These are phyloP conservation scores for Dendrolimus houi DNA, from an alignment of 2,888 invertebrate species.

Conservation along the genomic window DNA sequence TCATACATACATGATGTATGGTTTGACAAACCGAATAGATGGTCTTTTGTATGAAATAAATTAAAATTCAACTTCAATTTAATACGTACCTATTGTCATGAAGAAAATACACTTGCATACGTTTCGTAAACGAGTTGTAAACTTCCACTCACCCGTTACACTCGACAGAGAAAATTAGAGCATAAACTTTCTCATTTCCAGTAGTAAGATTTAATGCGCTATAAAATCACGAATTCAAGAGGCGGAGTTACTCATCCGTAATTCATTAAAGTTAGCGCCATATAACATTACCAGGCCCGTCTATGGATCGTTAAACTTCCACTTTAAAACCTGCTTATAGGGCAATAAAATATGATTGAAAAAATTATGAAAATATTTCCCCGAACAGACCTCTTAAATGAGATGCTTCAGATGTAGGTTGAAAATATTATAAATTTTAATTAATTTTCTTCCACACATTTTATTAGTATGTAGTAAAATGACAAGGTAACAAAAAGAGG, in stretches of 20 bases:
- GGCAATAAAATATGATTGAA: slow-evolving; percentile 58
- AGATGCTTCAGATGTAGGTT: not conserved
- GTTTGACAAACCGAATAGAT: no score
- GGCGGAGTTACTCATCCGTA: slow-evolving; percentile 60
- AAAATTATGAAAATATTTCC: slow-evolving; percentile 32
- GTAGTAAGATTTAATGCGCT: slow-evolving; percentile 51
- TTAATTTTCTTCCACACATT: not conserved
- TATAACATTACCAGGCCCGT: slow-evolving; percentile 53
- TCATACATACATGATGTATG: no score
- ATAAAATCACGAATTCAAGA: slow-evolving; percentile 61
- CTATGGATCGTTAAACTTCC: slow-evolving; percentile 48
- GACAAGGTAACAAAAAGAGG: no score
- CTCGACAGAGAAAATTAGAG: slow-evolving; percentile 28
- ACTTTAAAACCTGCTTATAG: slow-evolving; percentile 49
- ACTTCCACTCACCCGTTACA: not conserved
- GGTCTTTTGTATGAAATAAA: no score
- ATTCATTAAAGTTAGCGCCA: slow-evolving; percentile 66
- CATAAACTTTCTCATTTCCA: slow-evolving; percentile 53
- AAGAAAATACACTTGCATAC: not conserved
- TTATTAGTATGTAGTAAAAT: no score
- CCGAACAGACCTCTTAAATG: slow-evolving; percentile 16
- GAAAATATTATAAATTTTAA: not conserved
- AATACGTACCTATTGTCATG: not conserved
- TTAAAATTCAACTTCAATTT: no score
- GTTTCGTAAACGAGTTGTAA: not conserved